These are phyloP conservation scores for Mus spretus DNA, from an alignment of 2,797 vertebrate species.

Conservation along the genomic window DNA sequence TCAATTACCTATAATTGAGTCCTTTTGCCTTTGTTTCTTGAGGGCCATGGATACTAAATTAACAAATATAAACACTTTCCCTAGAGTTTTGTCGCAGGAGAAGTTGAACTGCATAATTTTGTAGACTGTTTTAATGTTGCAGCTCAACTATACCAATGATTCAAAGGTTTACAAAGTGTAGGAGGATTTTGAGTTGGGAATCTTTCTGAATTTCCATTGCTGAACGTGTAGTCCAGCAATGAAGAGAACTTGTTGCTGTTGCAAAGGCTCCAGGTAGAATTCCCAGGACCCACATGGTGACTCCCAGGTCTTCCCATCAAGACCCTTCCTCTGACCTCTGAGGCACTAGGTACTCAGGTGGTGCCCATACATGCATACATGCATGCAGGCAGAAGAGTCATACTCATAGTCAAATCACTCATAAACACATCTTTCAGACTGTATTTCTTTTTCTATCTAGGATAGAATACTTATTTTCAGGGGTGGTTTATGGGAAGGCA, in stretches of 20 bases:
- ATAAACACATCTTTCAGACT: background rate
- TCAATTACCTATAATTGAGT: constrained; percentile 22
- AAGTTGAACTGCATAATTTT: constrained; percentile 18
- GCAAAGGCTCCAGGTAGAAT: background rate
- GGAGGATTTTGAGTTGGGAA: constrained; percentile 46
- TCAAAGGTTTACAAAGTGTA: constrained; percentile 40
- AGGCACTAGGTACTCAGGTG: background rate
- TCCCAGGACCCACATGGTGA: background rate
- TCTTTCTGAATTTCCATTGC: background rate
- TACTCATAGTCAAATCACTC: background rate
- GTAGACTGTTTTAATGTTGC: constrained; percentile 12
- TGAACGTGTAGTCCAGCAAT: background rate
- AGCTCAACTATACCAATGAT: constrained; percentile 18
- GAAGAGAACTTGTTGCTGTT: background rate
- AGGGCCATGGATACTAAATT: constrained; percentile 12
- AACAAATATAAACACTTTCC: background rate
- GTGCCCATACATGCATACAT: background rate
- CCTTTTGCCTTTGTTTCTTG: constrained; percentile 66
- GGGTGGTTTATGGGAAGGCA: background rate
- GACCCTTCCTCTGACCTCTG: background rate
- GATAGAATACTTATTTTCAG: background rate
- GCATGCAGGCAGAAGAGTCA: background rate
- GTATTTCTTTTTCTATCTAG: background rate
- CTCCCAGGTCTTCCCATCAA: background rate
- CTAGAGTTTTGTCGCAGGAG: constrained; percentile 14